These are phyloP conservation scores for Sphenopsis melanotis DNA, from an alignment of 2,797 vertebrate genomes.

Conservation along the genomic window DNA sequence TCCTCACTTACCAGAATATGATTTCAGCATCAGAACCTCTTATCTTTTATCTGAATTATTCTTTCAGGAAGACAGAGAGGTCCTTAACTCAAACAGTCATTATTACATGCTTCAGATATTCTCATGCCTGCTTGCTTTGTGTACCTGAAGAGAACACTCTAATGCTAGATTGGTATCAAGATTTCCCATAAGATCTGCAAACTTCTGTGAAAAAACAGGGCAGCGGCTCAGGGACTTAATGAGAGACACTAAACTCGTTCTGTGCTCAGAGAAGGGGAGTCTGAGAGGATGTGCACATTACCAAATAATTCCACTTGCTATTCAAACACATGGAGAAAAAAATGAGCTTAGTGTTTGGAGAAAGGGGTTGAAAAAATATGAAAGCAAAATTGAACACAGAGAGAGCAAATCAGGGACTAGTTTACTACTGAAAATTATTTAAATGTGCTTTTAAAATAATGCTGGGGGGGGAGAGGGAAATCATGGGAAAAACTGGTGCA, in stretches of 20 bases:
- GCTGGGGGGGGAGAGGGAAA: accelerated
- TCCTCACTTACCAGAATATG: background rate
- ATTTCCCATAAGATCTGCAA: slow-evolving; percentile 59
- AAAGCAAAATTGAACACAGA: background rate
- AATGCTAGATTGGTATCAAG: slow-evolving; percentile 7
- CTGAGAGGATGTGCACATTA: slow-evolving; percentile 30
- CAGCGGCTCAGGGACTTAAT: slow-evolving; percentile 38
- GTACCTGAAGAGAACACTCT: slow-evolving; percentile 47
- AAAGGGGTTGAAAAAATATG: slow-evolving; percentile 6
- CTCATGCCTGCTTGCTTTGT: slow-evolving; percentile 35
- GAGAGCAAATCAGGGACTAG: background rate
- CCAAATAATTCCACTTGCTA: slow-evolving; percentile 54
- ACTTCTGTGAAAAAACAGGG: slow-evolving; percentile 56
- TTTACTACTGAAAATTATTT: background rate
- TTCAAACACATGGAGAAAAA: background rate
- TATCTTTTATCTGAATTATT: background rate
- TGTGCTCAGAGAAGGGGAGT: background rate
- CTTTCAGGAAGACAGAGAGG: background rate
- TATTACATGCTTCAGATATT: slow-evolving; percentile 22
- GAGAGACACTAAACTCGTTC: slow-evolving; percentile 44
- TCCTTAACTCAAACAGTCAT: slow-evolving; percentile 15
- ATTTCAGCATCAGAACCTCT: background rate
- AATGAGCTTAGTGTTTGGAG: background rate
- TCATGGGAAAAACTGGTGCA: background rate
- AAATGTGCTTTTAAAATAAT: background rate